These are phyloP conservation scores for Tetramorium bicarinatum DNA, from an alignment of 2,888 invertebrate genomes.

Conservation along the genomic window DNA sequence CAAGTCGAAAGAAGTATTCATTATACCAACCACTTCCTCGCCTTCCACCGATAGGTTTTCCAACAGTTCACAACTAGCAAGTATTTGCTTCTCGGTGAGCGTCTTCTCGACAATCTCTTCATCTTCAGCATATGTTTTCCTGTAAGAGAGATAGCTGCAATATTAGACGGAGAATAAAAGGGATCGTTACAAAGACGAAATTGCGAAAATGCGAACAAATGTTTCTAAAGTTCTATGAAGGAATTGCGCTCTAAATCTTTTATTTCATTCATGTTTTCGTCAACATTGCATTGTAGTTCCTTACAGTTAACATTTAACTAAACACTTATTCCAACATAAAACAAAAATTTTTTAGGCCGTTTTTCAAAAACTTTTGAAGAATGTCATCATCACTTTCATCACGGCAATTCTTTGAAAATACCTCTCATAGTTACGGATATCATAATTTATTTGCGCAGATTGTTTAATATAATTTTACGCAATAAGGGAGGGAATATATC, in stretches of 20 bases:
- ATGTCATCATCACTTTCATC: too few species aligned
- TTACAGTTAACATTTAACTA: background rate
- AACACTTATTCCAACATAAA: background rate
- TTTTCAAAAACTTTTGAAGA: background rate
- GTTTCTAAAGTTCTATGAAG: background rate
- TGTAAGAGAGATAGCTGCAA: constrained; percentile 44
- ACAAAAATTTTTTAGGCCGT: background rate
- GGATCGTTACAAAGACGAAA: background rate
- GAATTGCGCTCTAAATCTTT: background rate
- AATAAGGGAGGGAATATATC: background rate
- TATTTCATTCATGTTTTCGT: background rate
- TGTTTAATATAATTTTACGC: background rate
- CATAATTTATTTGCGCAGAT: background rate
- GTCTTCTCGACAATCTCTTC: constrained; percentile 87
- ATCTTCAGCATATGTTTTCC: constrained; percentile 72
- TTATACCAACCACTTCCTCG: constrained; percentile 89
- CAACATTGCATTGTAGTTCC: background rate
- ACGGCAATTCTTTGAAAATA: background rate
- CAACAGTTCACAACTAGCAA: constrained; percentile 89
- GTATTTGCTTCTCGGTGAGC: constrained; percentile 89
- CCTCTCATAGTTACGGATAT: background rate
- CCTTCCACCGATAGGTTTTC: constrained; percentile 90
- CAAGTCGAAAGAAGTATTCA: constrained; percentile 34
- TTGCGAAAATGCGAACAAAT: background rate
- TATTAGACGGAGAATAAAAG: constrained; percentile 12